A percentile compares a stretch with the other conserved stretches of the same genome.
Conservation (phyloP, 2,113 vertebrate genomes). For the Engystomops pustulosus region DNA sequence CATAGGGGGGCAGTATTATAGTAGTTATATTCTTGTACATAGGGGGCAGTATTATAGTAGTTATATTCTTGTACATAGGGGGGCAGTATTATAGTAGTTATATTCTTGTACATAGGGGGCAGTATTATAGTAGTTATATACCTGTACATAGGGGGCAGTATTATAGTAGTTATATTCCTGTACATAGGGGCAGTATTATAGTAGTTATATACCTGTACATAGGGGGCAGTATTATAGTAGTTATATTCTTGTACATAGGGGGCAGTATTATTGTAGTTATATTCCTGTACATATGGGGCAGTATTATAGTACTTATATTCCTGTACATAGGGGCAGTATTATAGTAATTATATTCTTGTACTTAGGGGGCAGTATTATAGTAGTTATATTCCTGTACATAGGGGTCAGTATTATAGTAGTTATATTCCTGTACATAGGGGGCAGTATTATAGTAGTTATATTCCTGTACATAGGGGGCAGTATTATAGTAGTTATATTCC, state of each 20-base stretch:
- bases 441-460: not conserved
- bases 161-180: conserved; percentile 17
- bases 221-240: not conserved
- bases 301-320: not conserved
- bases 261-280: conserved; percentile 7
- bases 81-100: too few relatives aligned
- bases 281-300: too few relatives aligned
- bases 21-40: not conserved
- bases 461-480: not conserved
- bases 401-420: too few relatives aligned
- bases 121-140: not conserved
- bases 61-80: too few relatives aligned
- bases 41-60: conserved; percentile 5
- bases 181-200: too few relatives aligned
- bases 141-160: not conserved
- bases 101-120: not conserved
- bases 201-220: not conserved
- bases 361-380: not conserved
- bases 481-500: conserved; percentile 17
- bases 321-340: not conserved
- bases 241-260: not conserved
- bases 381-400: too few relatives aligned
- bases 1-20: not conserved
- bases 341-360: not conserved
- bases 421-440: not conserved